phyloP scores from a whole-genome alignment of 2,797 vertebrate species.

The Danionella dracula region DNA sequence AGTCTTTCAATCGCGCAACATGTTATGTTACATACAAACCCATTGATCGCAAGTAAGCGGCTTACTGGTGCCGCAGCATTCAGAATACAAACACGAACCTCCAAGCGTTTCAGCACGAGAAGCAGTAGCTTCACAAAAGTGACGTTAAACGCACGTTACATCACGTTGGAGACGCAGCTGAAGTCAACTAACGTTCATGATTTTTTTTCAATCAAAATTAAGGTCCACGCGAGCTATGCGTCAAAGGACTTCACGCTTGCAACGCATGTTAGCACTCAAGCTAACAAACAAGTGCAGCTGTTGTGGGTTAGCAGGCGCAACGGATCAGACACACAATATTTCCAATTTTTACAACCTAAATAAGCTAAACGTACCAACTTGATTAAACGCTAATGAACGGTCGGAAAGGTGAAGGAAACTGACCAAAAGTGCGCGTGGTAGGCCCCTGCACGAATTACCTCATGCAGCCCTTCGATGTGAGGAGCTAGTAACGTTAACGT shows the following conservation, averaged over 20 bases:
- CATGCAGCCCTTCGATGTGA: not conserved
- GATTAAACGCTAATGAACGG: not conserved
- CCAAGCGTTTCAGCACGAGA: not conserved
- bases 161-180: not conserved
- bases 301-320: not conserved
- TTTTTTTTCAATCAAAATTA: too few species aligned
- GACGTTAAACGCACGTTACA: not conserved
- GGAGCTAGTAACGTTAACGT: not conserved
- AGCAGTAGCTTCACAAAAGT: not conserved
- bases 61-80: conserved; percentile 25
- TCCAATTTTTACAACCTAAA: not conserved
- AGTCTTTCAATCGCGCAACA: conserved; percentile 3
- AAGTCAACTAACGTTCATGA: not conserved
- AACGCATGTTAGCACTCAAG: conserved; percentile 22
- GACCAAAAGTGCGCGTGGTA: conserved; percentile 47
- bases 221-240: not conserved
- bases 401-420: conserved; percentile 10
- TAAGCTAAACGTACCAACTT: too few species aligned
- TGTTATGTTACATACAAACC: conserved; percentile 8
- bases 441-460: conserved; percentile 47
- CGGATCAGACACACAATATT: not conserved
- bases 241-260: not conserved
- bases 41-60: conserved; percentile 27
- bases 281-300: conserved; percentile 24
- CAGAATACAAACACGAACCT: conserved; percentile 15